These are phyloP conservation scores for Cuculus canorus DNA, from an alignment of 2,797 vertebrate species.

Conservation along the genomic window DNA sequence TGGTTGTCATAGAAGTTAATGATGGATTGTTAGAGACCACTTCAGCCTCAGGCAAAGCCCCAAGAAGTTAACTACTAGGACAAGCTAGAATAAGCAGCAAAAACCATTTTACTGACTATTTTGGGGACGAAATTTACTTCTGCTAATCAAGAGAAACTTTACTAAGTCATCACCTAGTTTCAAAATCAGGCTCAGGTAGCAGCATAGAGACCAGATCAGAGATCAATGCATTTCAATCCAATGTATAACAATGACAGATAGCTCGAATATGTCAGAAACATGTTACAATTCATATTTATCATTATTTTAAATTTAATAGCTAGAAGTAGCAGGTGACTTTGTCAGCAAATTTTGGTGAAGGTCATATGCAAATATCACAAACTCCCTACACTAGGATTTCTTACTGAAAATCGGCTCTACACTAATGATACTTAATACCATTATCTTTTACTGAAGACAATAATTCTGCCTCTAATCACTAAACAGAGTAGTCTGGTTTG, in stretches of 20 bases:
- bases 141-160: conserved; percentile 56
- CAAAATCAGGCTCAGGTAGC: conserved; percentile 14
- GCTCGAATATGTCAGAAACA: background rate
- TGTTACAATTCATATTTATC: background rate
- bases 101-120: conserved; percentile 43
- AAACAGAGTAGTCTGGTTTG: background rate
- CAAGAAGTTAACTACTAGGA: conserved; percentile 52
- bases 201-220: background rate
- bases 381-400: background rate
- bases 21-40: conserved; percentile 56
- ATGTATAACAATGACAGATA: background rate
- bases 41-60: conserved; percentile 67
- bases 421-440: background rate
- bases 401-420: background rate
- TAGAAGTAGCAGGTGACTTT: background rate
- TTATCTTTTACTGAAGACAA: background rate
- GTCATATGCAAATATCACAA: background rate
- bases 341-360: conserved; percentile 6
- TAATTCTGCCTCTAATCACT: background rate
- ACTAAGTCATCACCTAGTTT: conserved; percentile 15
- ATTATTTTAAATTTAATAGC: background rate
- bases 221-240: background rate
- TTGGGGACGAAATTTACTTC: conserved; percentile 50
- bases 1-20: conserved; percentile 64
- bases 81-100: conserved; percentile 57